Conservation (phyloP, 1,140 invertebrate genomes). For the Heliconius hewitsoni region DNA sequence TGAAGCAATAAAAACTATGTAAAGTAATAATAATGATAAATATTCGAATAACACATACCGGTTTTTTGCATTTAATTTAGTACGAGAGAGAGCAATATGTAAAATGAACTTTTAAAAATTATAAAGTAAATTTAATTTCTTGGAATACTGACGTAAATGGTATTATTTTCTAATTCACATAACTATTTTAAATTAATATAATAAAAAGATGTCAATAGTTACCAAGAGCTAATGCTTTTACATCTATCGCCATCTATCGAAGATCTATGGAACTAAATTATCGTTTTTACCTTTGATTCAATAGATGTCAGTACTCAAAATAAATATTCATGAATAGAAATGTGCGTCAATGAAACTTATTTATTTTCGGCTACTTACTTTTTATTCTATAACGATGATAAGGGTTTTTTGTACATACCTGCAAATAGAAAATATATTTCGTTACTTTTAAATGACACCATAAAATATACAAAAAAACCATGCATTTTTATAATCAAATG, state of each 20-base stretch:
- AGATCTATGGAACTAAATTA: constrained; percentile 31
- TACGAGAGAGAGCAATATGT: not conserved
- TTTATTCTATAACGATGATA: not conserved
- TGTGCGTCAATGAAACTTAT: not conserved
- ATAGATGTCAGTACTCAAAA: constrained; percentile 34
- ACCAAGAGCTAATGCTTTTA: not conserved
- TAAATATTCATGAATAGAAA: constrained; percentile 3
- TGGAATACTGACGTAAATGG: not conserved
- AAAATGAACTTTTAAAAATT: not conserved
- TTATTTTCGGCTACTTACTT: not conserved
- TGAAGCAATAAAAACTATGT: constrained; percentile 8
- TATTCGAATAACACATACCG: not conserved
- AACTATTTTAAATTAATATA: not conserved
- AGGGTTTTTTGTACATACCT: constrained; percentile 39
- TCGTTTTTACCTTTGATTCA: constrained; percentile 18
- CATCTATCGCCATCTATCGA: constrained; percentile 36
- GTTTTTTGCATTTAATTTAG: not conserved
- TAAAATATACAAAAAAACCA: not conserved
- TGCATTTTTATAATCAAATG: too few species aligned
- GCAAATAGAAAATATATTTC: constrained; percentile 26
- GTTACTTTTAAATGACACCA: not conserved
- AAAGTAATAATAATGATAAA: constrained; percentile 1
- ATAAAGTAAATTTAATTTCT: not conserved
- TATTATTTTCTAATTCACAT: not conserved
- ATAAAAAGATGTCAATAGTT: not conserved